These are phyloP conservation scores for Stratiolaelaps scimitus DNA, from an alignment of 1,140 invertebrate genomes.

Conservation along the genomic window DNA sequence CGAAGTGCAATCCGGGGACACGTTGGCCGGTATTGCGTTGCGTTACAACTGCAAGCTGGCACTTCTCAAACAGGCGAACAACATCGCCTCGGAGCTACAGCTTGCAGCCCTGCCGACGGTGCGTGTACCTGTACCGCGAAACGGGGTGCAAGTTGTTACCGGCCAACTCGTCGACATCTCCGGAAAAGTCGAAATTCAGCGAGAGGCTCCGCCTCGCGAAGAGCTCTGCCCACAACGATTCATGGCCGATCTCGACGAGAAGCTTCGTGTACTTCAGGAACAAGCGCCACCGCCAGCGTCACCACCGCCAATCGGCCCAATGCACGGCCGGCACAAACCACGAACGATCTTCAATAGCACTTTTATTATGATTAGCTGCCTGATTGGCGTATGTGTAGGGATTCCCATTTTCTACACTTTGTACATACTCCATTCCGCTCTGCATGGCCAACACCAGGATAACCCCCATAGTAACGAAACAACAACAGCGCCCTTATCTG, in stretches of 20 bases:
- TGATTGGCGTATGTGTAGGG: conserved; percentile 10
- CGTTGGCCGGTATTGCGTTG: conserved; percentile 11
- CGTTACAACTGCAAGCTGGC: conserved; percentile 22
- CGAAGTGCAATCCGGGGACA: conserved; percentile 11
- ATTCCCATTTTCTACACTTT: conserved; percentile 3
- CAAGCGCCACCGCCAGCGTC: background rate
- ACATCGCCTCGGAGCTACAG: conserved; percentile 8
- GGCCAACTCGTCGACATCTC: conserved; percentile 23
- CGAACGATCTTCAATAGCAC: conserved; percentile 15
- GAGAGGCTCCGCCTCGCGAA: conserved; percentile 10
- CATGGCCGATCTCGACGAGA: conserved; percentile 21
- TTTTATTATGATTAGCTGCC: background rate
- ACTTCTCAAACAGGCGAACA: conserved; percentile 18
- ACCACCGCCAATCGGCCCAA: background rate
- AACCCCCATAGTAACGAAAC: too few species aligned
- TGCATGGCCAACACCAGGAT: background rate
- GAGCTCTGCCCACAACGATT: conserved; percentile 13
- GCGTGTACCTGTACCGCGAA: conserved; percentile 11
- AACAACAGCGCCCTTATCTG: too few species aligned
- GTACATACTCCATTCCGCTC: conserved; percentile 19
- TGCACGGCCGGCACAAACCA: background rate
- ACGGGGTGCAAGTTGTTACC: conserved; percentile 9
- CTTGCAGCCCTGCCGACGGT: conserved; percentile 15
- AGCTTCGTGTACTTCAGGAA: background rate
- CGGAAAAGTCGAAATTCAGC: conserved; percentile 19